Evolutionary conservation across 2,113 vertebrate genomes (phyloP), one percentile per base, ranked within the genome.

Genomic region (Malurus alboscapulatus): DNA sequence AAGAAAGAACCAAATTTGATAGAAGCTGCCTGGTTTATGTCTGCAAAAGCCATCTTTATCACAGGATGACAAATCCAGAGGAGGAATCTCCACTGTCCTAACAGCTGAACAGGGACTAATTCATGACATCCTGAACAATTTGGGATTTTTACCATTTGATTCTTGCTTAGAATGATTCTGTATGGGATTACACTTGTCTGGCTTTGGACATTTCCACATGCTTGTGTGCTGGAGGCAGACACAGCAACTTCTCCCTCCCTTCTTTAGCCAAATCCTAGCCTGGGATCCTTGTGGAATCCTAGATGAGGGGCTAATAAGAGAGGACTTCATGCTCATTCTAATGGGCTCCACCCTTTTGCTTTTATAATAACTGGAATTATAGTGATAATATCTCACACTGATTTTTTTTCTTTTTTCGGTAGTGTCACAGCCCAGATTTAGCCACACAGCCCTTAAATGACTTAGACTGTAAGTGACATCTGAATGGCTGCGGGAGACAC

Each of bases 121-220:
- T 34, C 20, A 34, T 5, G 12, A 18, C 0, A 0, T 51, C 4
- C 42, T 55, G 55, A 11, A 45, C 1, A 50, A 29, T 14, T 10
- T 38, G 38, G 38, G 38, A 38, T 38, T 38, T 30, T 24, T 7
- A 6, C 3, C 44, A 20, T 75, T 50, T 63, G 11, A 32, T 65
- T 82, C 17, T 58, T 50, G 17, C 10, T 67, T 79, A 13, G 14
- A 20, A 21, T 29, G 25, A 50, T 45, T 6, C 2, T n/a, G 3
- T 50, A 51, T 14, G 26, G 12, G 14, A 86, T 80, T 72, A 73
- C 42, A 73, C 22, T 29, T 47, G 25, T 65, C 50, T n/a, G 26
- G 10, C 27, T 30, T 38, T 79, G 34, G 12, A 53, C 8, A 68
- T 80, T 36, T 50, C 30, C 34, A 63, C 22, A 42, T 8, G 2